A percentile compares a stretch with the other conserved stretches of the same genome.
These are phyloP conservation scores for Pachyuromys duprasi DNA, from an alignment of 2,797 vertebrate species.

Conservation along the genomic window DNA sequence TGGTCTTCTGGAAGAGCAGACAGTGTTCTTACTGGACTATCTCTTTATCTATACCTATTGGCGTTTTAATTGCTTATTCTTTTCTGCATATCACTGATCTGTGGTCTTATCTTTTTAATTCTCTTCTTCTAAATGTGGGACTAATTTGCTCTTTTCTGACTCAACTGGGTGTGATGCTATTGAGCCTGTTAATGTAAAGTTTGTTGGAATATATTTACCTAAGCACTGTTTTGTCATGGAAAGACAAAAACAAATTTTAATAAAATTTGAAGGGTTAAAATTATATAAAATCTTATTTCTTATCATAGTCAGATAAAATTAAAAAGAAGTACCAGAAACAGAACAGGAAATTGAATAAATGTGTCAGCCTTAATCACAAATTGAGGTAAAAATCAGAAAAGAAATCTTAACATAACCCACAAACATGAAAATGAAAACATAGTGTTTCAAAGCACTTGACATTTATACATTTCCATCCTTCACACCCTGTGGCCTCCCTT, in stretches of 20 bases:
- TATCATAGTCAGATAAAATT: not conserved
- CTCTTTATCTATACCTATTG: not conserved
- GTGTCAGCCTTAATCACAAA: not conserved
- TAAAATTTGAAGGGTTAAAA: not conserved
- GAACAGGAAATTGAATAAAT: not conserved
- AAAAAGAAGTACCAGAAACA: not conserved
- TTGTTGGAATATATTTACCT: not conserved
- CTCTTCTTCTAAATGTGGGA: not conserved
- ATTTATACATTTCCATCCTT: not conserved
- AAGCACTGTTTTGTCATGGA: not conserved
- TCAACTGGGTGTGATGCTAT: not conserved
- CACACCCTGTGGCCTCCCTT: not conserved
- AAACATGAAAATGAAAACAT: not conserved
- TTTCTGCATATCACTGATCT: not conserved
- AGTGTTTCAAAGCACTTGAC: not conserved
- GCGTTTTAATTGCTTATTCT: not conserved
- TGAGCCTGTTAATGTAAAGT: not conserved
- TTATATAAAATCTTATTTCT: not conserved
- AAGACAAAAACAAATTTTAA: not conserved
- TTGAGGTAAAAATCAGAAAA: not conserved
- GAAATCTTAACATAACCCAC: not conserved
- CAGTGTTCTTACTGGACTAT: not conserved
- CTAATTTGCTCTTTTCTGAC: not conserved
- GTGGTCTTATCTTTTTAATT: not conserved
- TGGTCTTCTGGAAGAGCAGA: not conserved